Conservation (phyloP, 37 sponge, comb jelly and placozoan genomes). For the Amphimedon queenslandica region DNA sequence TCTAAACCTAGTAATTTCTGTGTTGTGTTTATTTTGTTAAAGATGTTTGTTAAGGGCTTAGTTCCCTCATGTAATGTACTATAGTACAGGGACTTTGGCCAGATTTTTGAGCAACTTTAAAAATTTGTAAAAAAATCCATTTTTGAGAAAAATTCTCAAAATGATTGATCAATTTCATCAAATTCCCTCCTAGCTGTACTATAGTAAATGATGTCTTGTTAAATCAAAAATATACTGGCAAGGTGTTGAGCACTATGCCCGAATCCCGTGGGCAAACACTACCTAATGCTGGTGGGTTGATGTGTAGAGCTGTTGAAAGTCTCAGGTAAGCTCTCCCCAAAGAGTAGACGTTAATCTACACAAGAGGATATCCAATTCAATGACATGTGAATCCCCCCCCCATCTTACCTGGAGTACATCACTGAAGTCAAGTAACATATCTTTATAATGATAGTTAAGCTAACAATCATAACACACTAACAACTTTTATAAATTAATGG, state of each 20-base stretch:
- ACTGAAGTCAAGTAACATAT: slow-evolving; percentile 94
- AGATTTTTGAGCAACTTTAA: too few species aligned
- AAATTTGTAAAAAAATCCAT: too few species aligned
- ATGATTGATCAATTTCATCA: too few species aligned
- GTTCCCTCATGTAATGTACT: too few species aligned
- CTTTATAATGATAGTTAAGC: slow-evolving; percentile 3
- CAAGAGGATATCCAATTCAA: not conserved
- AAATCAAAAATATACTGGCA: too few species aligned
- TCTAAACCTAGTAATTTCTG: too few species aligned
- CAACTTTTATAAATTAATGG: not conserved
- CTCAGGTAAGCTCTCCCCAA: slow-evolving; percentile 89
- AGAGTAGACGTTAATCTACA: slow-evolving; percentile 88
- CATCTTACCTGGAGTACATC: slow-evolving; percentile 83
- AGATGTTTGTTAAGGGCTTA: too few species aligned
- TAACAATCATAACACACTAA: not conserved
- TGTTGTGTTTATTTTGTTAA: too few species aligned
- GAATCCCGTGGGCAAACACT: not conserved
- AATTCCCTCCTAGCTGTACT: not conserved
- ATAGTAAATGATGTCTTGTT: not conserved
- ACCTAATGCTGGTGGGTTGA: slow-evolving; percentile 94
- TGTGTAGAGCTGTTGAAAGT: slow-evolving; percentile 87
- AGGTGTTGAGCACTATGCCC: too few species aligned
- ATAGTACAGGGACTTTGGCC: too few species aligned
- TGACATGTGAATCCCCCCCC: not conserved
- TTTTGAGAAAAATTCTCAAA: too few species aligned